A percentile compares a stretch with the other conserved stretches of the same genome.
Evolutionary conservation across 2,113 vertebrate species (phyloP).

Genomic region (Tachuris rubrigastra): DNA sequence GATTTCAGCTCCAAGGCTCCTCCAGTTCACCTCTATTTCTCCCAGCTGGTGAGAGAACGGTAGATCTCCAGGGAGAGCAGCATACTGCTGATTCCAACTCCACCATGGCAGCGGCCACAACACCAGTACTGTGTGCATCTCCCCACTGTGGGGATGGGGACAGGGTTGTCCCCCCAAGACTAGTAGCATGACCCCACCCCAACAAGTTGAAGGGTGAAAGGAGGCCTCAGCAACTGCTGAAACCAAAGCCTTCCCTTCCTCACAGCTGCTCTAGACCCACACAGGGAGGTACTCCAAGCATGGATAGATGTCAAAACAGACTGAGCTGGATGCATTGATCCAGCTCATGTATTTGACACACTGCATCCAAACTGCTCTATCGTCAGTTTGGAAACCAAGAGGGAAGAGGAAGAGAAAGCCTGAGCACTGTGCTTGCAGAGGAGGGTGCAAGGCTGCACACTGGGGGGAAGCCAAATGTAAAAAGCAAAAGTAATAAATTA

Average conservation of each 20-base stretch:
- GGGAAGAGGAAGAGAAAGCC: neutral
- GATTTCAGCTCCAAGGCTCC: neutral
- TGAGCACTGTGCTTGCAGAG: rapidly evolving
- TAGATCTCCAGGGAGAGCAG: neutral
- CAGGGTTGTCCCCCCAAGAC: neutral
- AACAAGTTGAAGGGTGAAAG: neutral
- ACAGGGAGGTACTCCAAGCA: neutral
- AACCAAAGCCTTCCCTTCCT: neutral
- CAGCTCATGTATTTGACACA: rapidly evolving
- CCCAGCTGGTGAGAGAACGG: neutral
- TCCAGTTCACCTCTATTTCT: neutral
- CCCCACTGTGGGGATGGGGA: neutral
- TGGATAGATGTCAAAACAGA: neutral
- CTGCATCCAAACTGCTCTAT: neutral
- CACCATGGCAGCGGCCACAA: rapidly evolving
- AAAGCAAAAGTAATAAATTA: neutral
- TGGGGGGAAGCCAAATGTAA: neutral
- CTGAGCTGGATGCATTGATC: rapidly evolving
- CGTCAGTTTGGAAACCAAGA: neutral
- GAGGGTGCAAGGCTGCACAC: neutral
- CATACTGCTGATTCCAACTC: neutral
- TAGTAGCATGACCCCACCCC: rapidly evolving
- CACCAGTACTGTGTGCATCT: neutral
- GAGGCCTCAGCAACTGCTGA: neutral
- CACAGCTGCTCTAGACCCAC: rapidly evolving